Evolutionary conservation across 2,888 invertebrate species (phyloP).

Genomic region (Sylvicola cinctus): DNA sequence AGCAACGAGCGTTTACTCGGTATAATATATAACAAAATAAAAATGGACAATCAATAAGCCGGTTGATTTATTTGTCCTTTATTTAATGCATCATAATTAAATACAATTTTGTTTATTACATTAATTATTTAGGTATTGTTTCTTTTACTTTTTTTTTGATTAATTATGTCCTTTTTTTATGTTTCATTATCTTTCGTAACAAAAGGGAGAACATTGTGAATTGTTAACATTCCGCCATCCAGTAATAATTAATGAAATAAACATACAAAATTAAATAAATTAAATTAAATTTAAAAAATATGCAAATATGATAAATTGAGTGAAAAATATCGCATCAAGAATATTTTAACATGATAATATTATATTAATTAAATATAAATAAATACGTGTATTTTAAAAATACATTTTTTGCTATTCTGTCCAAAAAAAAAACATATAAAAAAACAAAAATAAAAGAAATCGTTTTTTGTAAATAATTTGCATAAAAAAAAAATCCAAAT

Average conservation of each 20-base stretch:
- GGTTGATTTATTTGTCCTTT: no score
- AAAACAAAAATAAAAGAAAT: conserved; percentile 1
- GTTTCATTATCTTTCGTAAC: no score
- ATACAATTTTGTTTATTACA: no score
- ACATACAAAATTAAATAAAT: conserved; percentile 9
- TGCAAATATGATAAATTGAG: conserved; percentile 6
- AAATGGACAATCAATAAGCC: no score
- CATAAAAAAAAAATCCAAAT: no score
- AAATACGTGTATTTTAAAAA: conserved; percentile 11
- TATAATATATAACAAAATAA: no score
- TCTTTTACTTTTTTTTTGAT: no score
- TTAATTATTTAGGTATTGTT: no score
- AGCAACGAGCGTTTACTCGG: no score
- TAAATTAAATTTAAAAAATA: conserved; percentile 8
- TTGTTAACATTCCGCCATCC: conserved; percentile 14
- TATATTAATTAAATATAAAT: conserved; percentile 6
- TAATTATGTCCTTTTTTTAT: no score
- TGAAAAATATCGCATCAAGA: conserved; percentile 5
- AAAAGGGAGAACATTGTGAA: conserved; percentile 7
- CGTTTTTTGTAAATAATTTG: not conserved
- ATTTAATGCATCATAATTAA: no score
- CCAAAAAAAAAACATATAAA: conserved; percentile 8
- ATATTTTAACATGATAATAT: conserved; percentile 8
- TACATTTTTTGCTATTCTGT: conserved; percentile 13
- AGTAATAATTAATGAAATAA: conserved; percentile 9